These are phyloP conservation scores for Cossypha niveicapilla DNA, from an alignment of 2,797 vertebrate genomes.

Conservation along the genomic window DNA sequence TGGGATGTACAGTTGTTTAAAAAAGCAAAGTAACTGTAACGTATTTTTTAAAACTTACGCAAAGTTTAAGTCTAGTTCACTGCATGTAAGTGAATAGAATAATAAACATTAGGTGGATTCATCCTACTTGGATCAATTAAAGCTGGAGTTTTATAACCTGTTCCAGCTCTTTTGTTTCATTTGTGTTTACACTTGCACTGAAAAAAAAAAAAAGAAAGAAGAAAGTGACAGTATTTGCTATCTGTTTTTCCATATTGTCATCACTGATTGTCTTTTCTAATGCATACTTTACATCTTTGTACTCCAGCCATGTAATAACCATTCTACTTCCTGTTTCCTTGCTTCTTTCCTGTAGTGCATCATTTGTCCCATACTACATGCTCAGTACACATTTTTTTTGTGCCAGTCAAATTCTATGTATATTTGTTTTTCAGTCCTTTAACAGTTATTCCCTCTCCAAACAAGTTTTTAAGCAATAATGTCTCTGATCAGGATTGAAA, in stretches of 20 bases:
- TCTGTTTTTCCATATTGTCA: not conserved
- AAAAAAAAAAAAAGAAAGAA: not conserved
- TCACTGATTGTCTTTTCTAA: not conserved
- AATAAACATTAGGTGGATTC: not conserved
- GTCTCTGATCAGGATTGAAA: not conserved
- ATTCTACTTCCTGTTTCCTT: not conserved
- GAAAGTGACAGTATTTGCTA: not conserved
- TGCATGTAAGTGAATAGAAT: not conserved
- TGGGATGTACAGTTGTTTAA: not conserved
- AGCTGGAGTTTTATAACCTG: not conserved
- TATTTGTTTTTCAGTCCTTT: not conserved
- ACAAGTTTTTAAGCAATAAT: not conserved
- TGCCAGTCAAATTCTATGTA: not conserved
- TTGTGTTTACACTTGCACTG: not conserved
- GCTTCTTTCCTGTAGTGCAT: not conserved
- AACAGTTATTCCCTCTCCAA: not conserved
- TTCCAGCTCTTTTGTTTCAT: not conserved
- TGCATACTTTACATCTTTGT: not conserved
- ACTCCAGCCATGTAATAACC: not conserved
- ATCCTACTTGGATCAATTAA: not conserved
- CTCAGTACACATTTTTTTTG: rapidly evolving
- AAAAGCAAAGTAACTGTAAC: not conserved
- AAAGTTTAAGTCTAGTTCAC: not conserved
- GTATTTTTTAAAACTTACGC: not conserved
- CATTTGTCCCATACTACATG: not conserved